Conservation (phyloP, 2,888 invertebrate genomes). For the Heliconius sara region DNA sequence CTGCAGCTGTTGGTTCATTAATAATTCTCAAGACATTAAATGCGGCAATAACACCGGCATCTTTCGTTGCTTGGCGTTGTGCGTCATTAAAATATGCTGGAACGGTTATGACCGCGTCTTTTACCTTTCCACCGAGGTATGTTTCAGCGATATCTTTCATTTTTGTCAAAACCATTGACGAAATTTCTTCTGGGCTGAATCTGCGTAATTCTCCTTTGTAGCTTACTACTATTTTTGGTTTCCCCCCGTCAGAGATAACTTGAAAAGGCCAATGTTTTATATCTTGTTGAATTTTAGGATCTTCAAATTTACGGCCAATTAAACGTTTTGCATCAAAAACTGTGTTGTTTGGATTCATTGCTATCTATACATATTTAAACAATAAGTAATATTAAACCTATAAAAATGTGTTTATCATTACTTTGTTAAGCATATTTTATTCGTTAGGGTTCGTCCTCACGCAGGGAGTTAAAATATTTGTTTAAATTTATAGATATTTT, state of each 20-base stretch:
- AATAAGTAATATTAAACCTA: neutral
- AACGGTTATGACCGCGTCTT: conserved; percentile 92
- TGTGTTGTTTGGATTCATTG: conserved; percentile 92
- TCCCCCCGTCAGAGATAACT: conserved; percentile 86
- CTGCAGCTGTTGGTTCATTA: conserved; percentile 95
- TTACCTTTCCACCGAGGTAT: conserved; percentile 88
- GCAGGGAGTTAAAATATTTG: too few relatives aligned
- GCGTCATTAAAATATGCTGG: conserved; percentile 94
- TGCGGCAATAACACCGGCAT: conserved; percentile 93
- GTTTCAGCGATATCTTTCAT: conserved; percentile 93
- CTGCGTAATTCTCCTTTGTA: conserved; percentile 89
- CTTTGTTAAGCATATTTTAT: neutral
- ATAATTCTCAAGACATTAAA: conserved; percentile 95
- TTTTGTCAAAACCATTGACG: conserved; percentile 92
- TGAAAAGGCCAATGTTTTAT: conserved; percentile 94
- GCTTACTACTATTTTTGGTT: conserved; percentile 89
- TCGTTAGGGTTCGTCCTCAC: too few relatives aligned
- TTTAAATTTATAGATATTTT: too few relatives aligned
- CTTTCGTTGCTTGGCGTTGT: conserved; percentile 93
- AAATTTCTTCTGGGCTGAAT: conserved; percentile 93
- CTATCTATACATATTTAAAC: conserved; percentile 77
- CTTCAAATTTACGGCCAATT: conserved; percentile 92
- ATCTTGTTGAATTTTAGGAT: conserved; percentile 90
- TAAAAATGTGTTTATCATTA: neutral
- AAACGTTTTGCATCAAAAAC: conserved; percentile 93